Conservation (phyloP, 2,113 vertebrate species). For the Sylvia atricapilla region DNA sequence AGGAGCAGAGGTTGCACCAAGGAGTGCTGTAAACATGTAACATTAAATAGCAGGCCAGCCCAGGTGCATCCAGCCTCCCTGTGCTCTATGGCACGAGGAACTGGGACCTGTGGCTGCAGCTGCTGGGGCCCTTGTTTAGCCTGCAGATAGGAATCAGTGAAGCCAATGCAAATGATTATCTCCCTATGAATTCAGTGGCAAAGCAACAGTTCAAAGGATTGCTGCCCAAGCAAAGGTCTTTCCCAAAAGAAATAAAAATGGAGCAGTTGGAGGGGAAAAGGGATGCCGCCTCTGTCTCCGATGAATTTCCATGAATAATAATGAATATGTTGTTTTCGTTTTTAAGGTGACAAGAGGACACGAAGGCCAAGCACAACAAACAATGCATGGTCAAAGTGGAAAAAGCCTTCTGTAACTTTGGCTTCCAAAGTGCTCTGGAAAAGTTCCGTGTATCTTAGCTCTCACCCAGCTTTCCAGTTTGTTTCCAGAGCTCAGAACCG, state of each 20-base stretch:
- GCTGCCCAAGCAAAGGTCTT: constrained; percentile 3
- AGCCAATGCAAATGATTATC: background rate
- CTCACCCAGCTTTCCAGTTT: background rate
- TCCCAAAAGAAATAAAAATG: constrained; percentile 33
- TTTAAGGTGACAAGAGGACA: constrained; percentile 48
- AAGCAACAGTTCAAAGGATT: background rate
- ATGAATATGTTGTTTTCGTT: constrained; percentile 52
- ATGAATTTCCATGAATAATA: constrained; percentile 60
- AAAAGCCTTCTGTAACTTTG: constrained; percentile 41
- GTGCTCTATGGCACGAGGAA: background rate
- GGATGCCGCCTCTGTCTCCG: background rate
- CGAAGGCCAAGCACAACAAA: constrained; percentile 44
- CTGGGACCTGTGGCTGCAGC: background rate
- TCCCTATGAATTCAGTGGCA: background rate
- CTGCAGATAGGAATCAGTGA: background rate
- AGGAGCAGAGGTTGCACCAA: background rate
- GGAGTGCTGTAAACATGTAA: background rate
- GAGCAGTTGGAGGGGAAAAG: background rate
- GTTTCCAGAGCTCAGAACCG: background rate
- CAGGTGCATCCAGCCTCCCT: background rate
- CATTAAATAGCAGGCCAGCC: background rate
- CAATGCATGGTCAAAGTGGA: constrained; percentile 37
- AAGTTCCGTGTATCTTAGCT: background rate
- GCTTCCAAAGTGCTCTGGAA: constrained; percentile 3
- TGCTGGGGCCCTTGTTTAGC: background rate